phyloP scores from a whole-genome alignment of 1,140 invertebrate species.

The Sinonovacula constricta region DNA sequence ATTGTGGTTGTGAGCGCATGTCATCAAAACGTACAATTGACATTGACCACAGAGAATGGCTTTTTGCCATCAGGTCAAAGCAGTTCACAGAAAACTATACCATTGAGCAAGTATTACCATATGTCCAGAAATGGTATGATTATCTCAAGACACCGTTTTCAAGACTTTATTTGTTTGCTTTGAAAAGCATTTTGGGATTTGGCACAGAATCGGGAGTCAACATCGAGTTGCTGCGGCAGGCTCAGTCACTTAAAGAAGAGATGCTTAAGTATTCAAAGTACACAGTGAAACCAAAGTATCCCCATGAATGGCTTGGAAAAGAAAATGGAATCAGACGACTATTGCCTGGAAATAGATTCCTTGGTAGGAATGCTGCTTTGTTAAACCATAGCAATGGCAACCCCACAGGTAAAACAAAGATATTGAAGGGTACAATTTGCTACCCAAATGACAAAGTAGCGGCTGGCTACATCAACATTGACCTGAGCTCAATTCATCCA shows the following conservation, averaged over 20 bases:
- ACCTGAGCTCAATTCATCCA: slow-evolving; percentile 10
- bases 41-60: slow-evolving; percentile 31
- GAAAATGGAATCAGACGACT: slow-evolving; percentile 8
- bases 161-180: slow-evolving; percentile 24
- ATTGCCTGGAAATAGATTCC: slow-evolving; percentile 6
- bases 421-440: slow-evolving; percentile 26
- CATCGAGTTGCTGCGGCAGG: background rate
- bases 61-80: background rate
- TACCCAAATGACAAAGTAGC: slow-evolving; percentile 21
- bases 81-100: background rate
- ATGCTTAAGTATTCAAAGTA: background rate
- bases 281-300: slow-evolving; percentile 17
- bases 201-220: background rate
- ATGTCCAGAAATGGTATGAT: slow-evolving; percentile 13
- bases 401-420: background rate
- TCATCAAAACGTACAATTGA: slow-evolving; percentile 13
- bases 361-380: background rate
- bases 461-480: slow-evolving; percentile 26
- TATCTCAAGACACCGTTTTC: background rate
- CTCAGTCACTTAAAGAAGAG: slow-evolving; percentile 3
- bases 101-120: slow-evolving; percentile 9
- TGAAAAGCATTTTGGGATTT: slow-evolving; percentile 19
- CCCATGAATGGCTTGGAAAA: slow-evolving; percentile 34
- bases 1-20: background rate
- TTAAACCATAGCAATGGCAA: background rate